These are phyloP conservation scores for Coregonus suidteri DNA, from an alignment of 2,797 vertebrate genomes.

Conservation along the genomic window DNA sequence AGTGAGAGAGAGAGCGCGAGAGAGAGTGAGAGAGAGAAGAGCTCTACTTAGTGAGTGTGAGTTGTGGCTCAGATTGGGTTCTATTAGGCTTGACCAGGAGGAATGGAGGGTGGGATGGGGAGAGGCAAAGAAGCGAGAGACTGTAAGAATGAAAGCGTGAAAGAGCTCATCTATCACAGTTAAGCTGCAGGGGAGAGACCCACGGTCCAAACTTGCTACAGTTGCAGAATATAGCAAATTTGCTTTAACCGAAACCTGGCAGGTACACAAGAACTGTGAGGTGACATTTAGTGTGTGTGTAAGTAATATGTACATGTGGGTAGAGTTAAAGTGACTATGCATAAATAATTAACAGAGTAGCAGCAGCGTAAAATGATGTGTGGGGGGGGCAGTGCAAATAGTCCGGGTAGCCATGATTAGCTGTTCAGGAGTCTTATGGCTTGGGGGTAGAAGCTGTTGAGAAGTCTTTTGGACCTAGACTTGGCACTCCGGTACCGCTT, in stretches of 20 bases:
- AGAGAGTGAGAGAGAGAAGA: no score
- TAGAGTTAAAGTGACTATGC: no score
- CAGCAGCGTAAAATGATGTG: no score
- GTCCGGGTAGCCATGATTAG: no score
- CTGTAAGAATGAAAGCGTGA: slow-evolving; percentile 10
- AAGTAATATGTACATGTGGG: no score
- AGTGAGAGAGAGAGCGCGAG: no score
- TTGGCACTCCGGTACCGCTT: no score
- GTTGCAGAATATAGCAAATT: neutral
- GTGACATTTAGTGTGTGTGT: neutral
- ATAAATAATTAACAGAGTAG: no score
- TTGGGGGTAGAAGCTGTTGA: no score
- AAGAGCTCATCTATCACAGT: slow-evolving; percentile 21
- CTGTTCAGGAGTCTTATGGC: no score
- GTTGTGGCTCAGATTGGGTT: slow-evolving; percentile 16
- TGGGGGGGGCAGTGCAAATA: no score
- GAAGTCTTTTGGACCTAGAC: no score
- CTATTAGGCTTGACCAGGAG: neutral
- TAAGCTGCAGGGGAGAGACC: slow-evolving; percentile 1
- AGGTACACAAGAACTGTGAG: neutral
- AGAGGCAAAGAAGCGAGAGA: slow-evolving; percentile 10
- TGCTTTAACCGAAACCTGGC: neutral
- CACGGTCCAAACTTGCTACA: slow-evolving; percentile 1
- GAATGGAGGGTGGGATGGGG: neutral
- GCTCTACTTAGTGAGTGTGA: neutral